Conservation (phyloP, 2,888 invertebrate species). For the Spicauda simplicius region DNA sequence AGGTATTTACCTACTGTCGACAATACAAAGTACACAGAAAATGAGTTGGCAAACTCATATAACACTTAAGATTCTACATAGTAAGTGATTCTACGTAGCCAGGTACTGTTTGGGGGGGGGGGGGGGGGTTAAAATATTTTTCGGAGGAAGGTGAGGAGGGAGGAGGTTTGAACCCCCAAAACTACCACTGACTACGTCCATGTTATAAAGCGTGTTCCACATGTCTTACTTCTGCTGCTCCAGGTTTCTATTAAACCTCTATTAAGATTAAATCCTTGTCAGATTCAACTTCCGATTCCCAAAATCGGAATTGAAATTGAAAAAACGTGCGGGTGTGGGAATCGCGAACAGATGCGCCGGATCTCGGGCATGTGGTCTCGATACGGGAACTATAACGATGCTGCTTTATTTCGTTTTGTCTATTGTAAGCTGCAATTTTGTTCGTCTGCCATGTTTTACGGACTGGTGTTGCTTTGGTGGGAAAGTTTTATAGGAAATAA, state of each 20-base stretch:
- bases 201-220: too few species aligned
- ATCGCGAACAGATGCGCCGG: constrained; percentile 69
- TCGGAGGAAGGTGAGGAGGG: too few species aligned
- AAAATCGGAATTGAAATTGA: constrained; percentile 28
- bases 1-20: too few species aligned
- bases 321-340: constrained; percentile 70
- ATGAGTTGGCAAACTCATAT: too few species aligned
- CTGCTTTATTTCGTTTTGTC: constrained; percentile 18
- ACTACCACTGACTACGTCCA: too few species aligned
- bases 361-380: constrained; percentile 59
- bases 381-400: constrained; percentile 10
- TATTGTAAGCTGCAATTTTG: constrained; percentile 22
- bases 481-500: constrained; percentile 1
- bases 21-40: too few species aligned
- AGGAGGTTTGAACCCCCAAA: too few species aligned
- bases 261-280: constrained; percentile 21
- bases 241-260: background rate
- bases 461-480: constrained; percentile 1
- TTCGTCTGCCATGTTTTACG: constrained; percentile 4
- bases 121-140: too few species aligned
- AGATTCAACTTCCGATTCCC: constrained; percentile 27
- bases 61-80: too few species aligned
- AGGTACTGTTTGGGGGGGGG: too few species aligned
- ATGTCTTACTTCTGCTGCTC: too few species aligned
- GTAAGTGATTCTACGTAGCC: too few species aligned